Evolutionary conservation across 2,888 invertebrate species (phyloP).

Genomic region (Leptopterna dolabrata): DNA sequence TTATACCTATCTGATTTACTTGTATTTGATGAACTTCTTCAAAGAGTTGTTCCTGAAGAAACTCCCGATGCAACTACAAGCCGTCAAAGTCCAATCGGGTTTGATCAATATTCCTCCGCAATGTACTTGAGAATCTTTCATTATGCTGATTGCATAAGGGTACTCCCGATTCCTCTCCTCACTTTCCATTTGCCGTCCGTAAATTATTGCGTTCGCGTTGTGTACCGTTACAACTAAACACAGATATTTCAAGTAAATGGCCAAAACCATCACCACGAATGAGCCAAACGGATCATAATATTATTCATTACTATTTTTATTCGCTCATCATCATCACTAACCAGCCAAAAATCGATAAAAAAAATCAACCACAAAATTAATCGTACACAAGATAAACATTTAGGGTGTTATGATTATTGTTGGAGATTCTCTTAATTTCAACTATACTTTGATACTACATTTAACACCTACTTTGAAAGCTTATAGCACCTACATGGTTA

Average conservation of each 20-base stretch:
- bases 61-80: background rate
- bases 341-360: too few relatives aligned
- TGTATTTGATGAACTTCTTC: background rate
- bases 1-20: background rate
- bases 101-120: constrained; percentile 11
- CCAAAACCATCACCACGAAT: too few relatives aligned
- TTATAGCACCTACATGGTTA: too few relatives aligned
- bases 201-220: background rate
- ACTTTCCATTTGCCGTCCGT: background rate
- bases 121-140: background rate
- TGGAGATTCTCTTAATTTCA: too few relatives aligned
- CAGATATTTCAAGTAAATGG: background rate
- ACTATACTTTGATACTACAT: too few relatives aligned
- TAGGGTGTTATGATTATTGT: too few relatives aligned
- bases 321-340: too few relatives aligned
- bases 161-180: background rate
- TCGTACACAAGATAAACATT: too few relatives aligned
- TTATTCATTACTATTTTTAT: too few relatives aligned
- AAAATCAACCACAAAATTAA: too few relatives aligned
- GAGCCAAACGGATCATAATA: too few relatives aligned
- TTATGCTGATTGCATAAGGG: constrained; percentile 15
- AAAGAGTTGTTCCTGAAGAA: background rate
- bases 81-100: background rate
- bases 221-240: background rate
- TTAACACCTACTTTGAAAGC: too few relatives aligned